Conservation (phyloP, 2,888 invertebrate genomes). For the Bruchidius siliquastri region DNA sequence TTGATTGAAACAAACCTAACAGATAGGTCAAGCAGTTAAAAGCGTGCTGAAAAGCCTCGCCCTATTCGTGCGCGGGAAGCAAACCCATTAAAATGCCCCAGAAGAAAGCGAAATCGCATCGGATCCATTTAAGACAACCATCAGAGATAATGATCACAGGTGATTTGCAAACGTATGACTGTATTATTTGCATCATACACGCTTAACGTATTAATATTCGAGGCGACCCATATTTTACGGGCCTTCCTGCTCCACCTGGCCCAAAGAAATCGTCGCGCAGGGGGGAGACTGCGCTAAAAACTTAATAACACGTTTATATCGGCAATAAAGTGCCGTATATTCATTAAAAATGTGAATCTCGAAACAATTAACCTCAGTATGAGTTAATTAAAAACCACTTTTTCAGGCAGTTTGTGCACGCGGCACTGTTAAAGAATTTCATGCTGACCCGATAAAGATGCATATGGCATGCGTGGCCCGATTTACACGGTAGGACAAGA, state of each 20-base stretch:
- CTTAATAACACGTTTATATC: conserved; percentile 14
- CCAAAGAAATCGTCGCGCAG: not conserved
- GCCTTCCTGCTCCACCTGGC: not conserved
- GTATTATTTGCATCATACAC: not conserved
- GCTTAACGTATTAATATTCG: not conserved
- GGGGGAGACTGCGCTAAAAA: conserved; percentile 10
- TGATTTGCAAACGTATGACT: not conserved
- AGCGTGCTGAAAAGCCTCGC: too few species aligned
- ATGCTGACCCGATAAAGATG: not conserved
- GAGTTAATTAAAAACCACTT: conserved; percentile 18
- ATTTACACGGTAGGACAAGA: not conserved
- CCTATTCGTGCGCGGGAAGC: not conserved
- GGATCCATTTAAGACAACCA: not conserved
- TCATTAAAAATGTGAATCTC: conserved; percentile 17
- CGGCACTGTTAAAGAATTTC: conserved; percentile 6
- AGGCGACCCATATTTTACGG: not conserved
- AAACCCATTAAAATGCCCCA: not conserved
- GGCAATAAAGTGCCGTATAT: conserved; percentile 13
- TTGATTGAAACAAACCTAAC: too few species aligned
- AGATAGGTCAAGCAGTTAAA: too few species aligned
- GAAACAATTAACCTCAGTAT: conserved; percentile 18
- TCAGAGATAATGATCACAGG: not conserved
- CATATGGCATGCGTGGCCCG: not conserved
- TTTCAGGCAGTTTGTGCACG: conserved; percentile 6
- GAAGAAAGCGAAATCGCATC: not conserved